These are phyloP conservation scores for Pristionchus mayeri DNA, from an alignment of 2,888 invertebrate species.

Conservation along the genomic window DNA sequence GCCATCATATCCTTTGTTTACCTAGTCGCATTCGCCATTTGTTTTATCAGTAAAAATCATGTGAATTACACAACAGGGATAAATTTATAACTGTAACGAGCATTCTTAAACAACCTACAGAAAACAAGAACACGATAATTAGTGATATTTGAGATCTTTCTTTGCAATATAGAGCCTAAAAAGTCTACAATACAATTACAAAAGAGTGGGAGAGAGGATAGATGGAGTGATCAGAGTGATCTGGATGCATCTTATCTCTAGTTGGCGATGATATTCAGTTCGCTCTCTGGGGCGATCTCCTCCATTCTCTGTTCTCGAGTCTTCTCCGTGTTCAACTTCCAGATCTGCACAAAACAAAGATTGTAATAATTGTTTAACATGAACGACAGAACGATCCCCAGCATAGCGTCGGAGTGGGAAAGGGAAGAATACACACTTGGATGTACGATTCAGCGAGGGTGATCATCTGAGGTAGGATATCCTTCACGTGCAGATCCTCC, in stretches of 20 bases:
- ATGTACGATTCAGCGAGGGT: slow-evolving; percentile 98
- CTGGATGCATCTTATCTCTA: not conserved
- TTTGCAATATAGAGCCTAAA: slow-evolving; percentile 33
- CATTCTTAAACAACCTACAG: not conserved
- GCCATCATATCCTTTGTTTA: not conserved
- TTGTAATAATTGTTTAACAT: not conserved
- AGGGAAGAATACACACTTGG: slow-evolving; percentile 80
- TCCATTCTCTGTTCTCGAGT: slow-evolving; percentile 72
- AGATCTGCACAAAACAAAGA: slow-evolving; percentile 60
- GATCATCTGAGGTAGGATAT: slow-evolving; percentile 99
- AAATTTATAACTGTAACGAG: not conserved
- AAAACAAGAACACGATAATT: slow-evolving; percentile 9
- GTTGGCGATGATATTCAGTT: slow-evolving; percentile 15
- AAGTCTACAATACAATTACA: slow-evolving; percentile 26
- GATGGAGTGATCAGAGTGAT: not conserved
- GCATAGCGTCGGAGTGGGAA: not conserved
- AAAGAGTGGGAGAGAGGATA: not conserved
- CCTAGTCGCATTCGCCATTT: not conserved
- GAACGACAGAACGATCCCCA: too few relatives aligned
- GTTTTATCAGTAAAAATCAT: slow-evolving; percentile 21
- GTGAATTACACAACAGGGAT: slow-evolving; percentile 3
- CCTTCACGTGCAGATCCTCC: slow-evolving; percentile 96
- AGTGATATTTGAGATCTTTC: slow-evolving; percentile 26
- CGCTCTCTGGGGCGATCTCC: slow-evolving; percentile 55
- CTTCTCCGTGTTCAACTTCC: slow-evolving; percentile 73